A percentile compares a stretch with the other conserved stretches of the same genome.
Conservation (phyloP, 1,140 invertebrate genomes). For the Mesaphorura yosii region DNA sequence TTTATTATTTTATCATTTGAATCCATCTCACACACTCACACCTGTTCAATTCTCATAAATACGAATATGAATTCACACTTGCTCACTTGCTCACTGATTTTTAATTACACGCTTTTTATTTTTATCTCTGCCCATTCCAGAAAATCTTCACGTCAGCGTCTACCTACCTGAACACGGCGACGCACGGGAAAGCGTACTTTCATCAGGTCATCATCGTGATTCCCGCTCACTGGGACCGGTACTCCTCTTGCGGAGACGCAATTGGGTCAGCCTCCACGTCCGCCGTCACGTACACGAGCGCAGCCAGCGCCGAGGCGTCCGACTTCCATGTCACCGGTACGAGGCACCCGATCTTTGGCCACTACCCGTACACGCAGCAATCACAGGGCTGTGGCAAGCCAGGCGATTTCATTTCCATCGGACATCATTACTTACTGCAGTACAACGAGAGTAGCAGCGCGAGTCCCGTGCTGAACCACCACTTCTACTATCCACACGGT, state of each 20-base stretch:
- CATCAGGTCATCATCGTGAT: slow-evolving; percentile 43
- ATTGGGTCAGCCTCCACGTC: slow-evolving; percentile 29
- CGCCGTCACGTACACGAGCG: slow-evolving; percentile 27
- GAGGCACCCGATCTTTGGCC: slow-evolving; percentile 42
- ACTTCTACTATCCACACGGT: no score
- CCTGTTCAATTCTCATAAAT: no score
- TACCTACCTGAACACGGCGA: slow-evolving; percentile 41
- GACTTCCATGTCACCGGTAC: slow-evolving; percentile 42
- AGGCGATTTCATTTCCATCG: slow-evolving; percentile 47
- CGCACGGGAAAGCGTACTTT: slow-evolving; percentile 42
- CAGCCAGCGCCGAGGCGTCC: slow-evolving; percentile 34
- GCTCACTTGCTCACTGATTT: no score
- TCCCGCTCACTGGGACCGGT: slow-evolving; percentile 40
- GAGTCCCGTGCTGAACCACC: no score
- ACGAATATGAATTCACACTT: no score
- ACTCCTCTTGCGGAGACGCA: no score
- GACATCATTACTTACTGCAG: slow-evolving; percentile 33
- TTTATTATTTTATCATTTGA: no score
- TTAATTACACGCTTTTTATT: slow-evolving; percentile 5
- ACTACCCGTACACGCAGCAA: slow-evolving; percentile 46
- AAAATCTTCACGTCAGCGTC: slow-evolving; percentile 40
- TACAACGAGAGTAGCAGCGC: slow-evolving; percentile 29
- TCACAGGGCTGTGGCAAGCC: slow-evolving; percentile 45
- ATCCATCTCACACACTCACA: no score
- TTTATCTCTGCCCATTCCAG: slow-evolving; percentile 37